Conservation (phyloP, 1,140 invertebrate genomes). For the Ips nitidus region DNA sequence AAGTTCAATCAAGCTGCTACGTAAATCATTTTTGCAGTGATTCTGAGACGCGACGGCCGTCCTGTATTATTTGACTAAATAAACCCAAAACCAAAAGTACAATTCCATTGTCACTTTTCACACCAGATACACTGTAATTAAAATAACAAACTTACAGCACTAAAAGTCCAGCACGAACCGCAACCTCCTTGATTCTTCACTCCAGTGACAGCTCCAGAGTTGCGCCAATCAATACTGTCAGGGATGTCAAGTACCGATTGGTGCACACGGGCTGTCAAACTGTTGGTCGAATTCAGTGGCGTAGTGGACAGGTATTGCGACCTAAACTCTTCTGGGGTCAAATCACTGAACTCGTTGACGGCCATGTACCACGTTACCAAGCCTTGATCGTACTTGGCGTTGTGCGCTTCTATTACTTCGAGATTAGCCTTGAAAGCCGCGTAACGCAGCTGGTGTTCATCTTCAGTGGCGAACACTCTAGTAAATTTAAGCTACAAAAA, state of each 20-base stretch:
- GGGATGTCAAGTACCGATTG: conserved; percentile 5
- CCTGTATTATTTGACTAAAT: too few relatives aligned
- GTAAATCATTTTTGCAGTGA: too few relatives aligned
- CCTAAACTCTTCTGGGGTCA: conserved; percentile 79
- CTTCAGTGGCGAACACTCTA: conserved; percentile 1
- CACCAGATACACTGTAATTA: background rate
- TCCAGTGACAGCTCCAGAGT: conserved; percentile 6
- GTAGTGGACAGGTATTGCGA: background rate
- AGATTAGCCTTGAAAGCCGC: conserved; percentile 80
- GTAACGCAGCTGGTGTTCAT: conserved; percentile 11
- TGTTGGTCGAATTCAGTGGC: background rate
- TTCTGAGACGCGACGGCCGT: too few relatives aligned
- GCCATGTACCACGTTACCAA: conserved; percentile 64
- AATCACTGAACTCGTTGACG: conserved; percentile 81
- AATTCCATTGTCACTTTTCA: too few relatives aligned
- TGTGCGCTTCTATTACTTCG: conserved; percentile 81
- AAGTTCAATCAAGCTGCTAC: too few relatives aligned
- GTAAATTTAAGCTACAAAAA: conserved; percentile 7
- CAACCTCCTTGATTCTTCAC: conserved; percentile 28
- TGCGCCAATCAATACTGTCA: conserved; percentile 25
- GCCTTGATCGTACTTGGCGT: conserved; percentile 68
- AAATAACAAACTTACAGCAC: conserved; percentile 20
- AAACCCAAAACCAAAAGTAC: too few relatives aligned
- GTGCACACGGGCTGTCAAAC: conserved; percentile 11
- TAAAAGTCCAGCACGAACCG: conserved; percentile 30